phyloP scores from a whole-genome alignment of 1,140 invertebrate species.

The Campoletis sonorensis region DNA sequence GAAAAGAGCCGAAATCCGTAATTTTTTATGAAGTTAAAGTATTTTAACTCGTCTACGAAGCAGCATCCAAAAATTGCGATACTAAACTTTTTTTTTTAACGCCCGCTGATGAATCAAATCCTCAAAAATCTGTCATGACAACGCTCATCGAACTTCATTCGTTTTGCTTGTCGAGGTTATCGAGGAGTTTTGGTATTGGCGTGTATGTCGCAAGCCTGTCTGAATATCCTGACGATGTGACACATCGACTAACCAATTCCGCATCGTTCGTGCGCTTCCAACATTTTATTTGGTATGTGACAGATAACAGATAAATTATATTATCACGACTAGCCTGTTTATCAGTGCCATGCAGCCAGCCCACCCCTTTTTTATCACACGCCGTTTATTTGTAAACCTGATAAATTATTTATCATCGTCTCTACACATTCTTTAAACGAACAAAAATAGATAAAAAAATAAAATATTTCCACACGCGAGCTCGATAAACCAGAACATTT shows the following conservation, averaged over 20 bases:
- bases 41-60: background rate
- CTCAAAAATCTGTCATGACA: background rate
- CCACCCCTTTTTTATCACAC: slow-evolving; percentile 27
- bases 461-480: background rate
- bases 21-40: background rate
- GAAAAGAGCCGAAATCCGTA: background rate
- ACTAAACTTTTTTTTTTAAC: background rate
- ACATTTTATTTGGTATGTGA: background rate
- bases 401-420: slow-evolving; percentile 35
- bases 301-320: slow-evolving; percentile 24
- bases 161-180: slow-evolving; percentile 29
- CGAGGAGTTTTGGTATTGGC: background rate
- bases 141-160: background rate
- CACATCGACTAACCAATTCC: slow-evolving; percentile 14
- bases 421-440: background rate
- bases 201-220: background rate
- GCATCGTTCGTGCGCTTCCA: slow-evolving; percentile 3
- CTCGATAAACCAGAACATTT: too few relatives aligned
- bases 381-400: slow-evolving; percentile 39
- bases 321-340: slow-evolving; percentile 29
- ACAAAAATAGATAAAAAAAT: background rate
- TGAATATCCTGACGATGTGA: background rate
- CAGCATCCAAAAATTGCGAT: background rate
- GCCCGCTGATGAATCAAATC: background rate
- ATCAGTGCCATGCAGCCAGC: slow-evolving; percentile 19